phyloP scores from a whole-genome alignment of 2,113 vertebrate species.

The Lamprotornis superbus region DNA sequence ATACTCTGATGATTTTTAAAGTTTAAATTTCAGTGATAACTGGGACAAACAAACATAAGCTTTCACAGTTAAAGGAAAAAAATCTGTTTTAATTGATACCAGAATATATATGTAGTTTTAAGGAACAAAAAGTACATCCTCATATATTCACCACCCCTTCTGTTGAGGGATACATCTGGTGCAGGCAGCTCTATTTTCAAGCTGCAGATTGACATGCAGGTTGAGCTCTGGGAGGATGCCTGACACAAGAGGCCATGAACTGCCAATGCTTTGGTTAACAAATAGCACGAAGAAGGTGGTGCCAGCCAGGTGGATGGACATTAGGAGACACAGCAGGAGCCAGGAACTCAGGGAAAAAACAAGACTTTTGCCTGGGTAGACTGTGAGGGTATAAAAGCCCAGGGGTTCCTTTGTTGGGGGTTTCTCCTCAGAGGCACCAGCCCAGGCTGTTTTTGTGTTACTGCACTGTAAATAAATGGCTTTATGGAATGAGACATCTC shows the following conservation, averaged over 20 bases:
- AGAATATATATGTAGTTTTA: not conserved
- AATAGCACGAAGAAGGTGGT: not conserved
- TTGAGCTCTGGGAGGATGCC: not conserved
- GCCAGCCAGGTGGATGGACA: not conserved
- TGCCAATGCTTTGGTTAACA: not conserved
- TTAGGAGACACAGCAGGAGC: not conserved
- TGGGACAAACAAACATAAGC: not conserved
- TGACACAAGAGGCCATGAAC: rapidly evolving
- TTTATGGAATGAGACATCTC: no score
- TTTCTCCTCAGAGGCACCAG: not conserved
- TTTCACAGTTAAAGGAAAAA: not conserved
- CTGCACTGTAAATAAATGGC: no score
- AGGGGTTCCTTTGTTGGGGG: not conserved
- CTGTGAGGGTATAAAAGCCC: not conserved
- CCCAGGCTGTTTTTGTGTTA: rapidly evolving
- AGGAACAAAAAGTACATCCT: not conserved
- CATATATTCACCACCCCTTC: not conserved
- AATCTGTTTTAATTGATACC: not conserved
- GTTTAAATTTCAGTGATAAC: not conserved
- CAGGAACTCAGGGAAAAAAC: not conserved
- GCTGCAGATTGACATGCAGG: not conserved
- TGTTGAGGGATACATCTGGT: not conserved
- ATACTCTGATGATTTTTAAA: not conserved
- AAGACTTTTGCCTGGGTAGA: not conserved
- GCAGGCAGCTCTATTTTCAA: not conserved